Evolutionary conservation across 2,888 invertebrate species (phyloP), one percentile per base, ranked within the genome.

Genomic region (Lymantria monacha): DNA sequence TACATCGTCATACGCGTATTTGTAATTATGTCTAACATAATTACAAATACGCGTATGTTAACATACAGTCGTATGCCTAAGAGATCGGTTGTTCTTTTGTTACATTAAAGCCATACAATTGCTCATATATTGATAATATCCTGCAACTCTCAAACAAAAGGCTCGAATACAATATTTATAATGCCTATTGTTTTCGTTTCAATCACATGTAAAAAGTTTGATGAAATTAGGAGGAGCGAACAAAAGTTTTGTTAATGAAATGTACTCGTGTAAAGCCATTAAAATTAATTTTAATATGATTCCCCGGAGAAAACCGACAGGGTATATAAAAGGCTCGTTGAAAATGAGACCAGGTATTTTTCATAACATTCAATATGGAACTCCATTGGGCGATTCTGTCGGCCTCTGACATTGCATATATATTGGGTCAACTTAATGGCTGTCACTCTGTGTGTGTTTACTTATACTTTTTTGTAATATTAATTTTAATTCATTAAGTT

Each of bases 301-400:
- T 7, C 42, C 40, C 11, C 22, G 9, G 45, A 41, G 49, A 48
- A 48, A 43, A 57, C 48, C 44, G 41, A 45, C 61, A 60, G 63
- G n/a, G 57, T 61, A 59, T 53, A 48, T 56, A 61, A 66, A 57
- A 51, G 49, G 42, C 49, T 52, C 45, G 46, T 42, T 50, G 48
- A 53, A 61, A 64, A 56, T 54, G 51, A 31, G 40, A 53, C 47
- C 41, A 53, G 44, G 49, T 61, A 59, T 64, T 67, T 58, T 61
- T 62, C 55, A 64, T 67, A 57, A 61, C 50, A 55, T 61, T 63
- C 46, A 57, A 61, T 61, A 57, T 59, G 42, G 49, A 55, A 49
- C 46, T 62, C 53, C 45, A 46, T 67, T 62, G 51, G 45, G 42
- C 44, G 48, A 56, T 55, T 54, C 55, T 48, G 10, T 44, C 43